Base-by-base conservation (phyloP, 1,140 invertebrate genomes). In the Bemisia tabaci region DNA sequence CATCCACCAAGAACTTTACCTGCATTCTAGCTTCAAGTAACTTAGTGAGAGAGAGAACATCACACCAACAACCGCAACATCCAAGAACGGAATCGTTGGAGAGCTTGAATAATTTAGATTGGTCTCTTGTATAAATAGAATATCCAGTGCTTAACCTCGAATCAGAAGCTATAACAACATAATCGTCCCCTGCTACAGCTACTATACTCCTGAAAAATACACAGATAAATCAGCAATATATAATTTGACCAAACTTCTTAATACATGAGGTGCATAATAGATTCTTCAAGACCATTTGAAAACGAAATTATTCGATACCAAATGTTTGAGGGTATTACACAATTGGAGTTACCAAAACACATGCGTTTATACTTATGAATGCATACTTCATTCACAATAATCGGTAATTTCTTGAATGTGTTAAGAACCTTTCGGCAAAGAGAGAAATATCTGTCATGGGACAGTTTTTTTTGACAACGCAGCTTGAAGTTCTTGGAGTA, bases 41-140 rank as follows among this genome's bases (percentile, higher is more conserved):
- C 71, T 92, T 85, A 2, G 91, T 94, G 2, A 99, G 80, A 23
- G 95, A 94, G 1, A 98, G 79, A n/a, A 91, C 90, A 81, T 99
- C 97, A 73, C 95, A 96, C 92, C 97, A 97, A 78, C 97, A 98
- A 39, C 97, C 97, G 65, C 90, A 86, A 66, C 85, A 87, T 1
- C 91, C 95, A 58, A 99, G 79, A 62, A 98, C 87, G 27, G 95
- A 96, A 58, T 80, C 84, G 0, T 86, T 77, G 0, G 93, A 92
- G 27, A 95, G 76, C 69, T 82, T 76, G 68, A 93, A 93, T 2
- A 94, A 75, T 77, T 95, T 95, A 48, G 90, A 85, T 74, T 94
- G 92, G 26, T 93, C 83, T 25, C 96, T 83, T 0, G 90, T 90
- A 68, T 92, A 87, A 75, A 99, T 96, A 2, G 85, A 87, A 77